These are phyloP conservation scores for Ploceus nigricollis DNA, from an alignment of 2,113 vertebrate genomes.

Conservation along the genomic window DNA sequence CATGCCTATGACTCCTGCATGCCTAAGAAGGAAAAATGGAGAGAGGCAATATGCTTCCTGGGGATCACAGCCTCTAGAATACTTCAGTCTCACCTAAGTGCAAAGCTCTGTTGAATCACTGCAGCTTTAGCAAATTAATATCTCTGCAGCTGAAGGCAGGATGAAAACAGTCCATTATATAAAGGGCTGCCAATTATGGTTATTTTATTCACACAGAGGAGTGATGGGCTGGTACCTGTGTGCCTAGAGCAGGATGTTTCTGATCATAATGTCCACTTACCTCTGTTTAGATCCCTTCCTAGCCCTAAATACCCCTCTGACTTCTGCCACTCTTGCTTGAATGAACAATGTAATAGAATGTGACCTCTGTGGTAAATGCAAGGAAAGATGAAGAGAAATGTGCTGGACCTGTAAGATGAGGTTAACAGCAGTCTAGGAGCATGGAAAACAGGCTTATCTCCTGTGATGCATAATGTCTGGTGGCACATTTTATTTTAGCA, in stretches of 20 bases:
- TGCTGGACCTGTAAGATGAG: not conserved
- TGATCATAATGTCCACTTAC: not conserved
- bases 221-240: rapidly evolving
- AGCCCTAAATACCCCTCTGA: not conserved
- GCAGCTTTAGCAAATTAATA: not conserved
- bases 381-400: not conserved
- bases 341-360: not conserved
- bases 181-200: not conserved
- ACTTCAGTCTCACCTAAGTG: not conserved
- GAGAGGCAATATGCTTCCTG: not conserved
- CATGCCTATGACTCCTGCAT: not conserved
- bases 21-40: not conserved
- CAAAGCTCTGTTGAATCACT: not conserved
- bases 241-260: not conserved
- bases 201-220: not conserved
- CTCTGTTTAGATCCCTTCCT: not conserved
- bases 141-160: not conserved
- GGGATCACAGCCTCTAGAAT: not conserved
- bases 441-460: not conserved
- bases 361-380: not conserved
- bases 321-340: not conserved
- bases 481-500: not conserved
- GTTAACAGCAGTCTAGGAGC: not conserved
- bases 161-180: not conserved
- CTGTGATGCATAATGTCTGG: not conserved